A percentile compares a stretch with the other conserved stretches of the same genome.
phyloP scores from a whole-genome alignment of 2,888 invertebrate species.

The Taphrorychus bicolor region DNA sequence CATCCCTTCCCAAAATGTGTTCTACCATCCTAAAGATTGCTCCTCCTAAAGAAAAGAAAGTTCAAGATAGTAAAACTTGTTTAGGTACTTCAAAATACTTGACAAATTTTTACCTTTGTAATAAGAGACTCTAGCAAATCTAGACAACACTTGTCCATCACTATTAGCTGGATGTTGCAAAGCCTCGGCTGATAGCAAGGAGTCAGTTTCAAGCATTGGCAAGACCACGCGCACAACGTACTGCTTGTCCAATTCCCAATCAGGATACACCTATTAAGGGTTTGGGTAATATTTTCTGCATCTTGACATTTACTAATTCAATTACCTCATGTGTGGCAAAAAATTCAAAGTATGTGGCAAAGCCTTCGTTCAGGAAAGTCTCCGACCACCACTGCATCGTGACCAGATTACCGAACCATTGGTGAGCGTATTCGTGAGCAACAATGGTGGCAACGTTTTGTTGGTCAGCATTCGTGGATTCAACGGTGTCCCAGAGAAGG shows the following conservation, averaged over 20 bases:
- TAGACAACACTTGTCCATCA: slow-evolving; percentile 65
- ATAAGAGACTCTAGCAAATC: slow-evolving; percentile 69
- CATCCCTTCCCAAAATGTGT: slow-evolving; percentile 42
- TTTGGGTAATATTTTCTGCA: too few species aligned
- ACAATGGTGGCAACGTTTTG: slow-evolving; percentile 72
- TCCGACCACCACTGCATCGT: slow-evolving; percentile 80
- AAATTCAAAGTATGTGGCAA: slow-evolving; percentile 78
- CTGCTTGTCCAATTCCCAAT: slow-evolving; percentile 72
- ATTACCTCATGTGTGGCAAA: slow-evolving; percentile 53
- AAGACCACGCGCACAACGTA: slow-evolving; percentile 77
- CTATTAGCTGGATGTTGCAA: slow-evolving; percentile 65
- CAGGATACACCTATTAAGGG: slow-evolving; percentile 51
- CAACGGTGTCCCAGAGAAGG: slow-evolving; percentile 60
- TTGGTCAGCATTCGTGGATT: slow-evolving; percentile 42
- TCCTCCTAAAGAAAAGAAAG: slow-evolving; percentile 28
- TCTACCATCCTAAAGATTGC: slow-evolving; percentile 47
- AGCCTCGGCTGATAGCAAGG: slow-evolving; percentile 65
- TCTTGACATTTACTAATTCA: too few species aligned
- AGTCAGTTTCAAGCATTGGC: slow-evolving; percentile 67
- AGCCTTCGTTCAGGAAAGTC: slow-evolving; percentile 78
- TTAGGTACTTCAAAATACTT: background rate
- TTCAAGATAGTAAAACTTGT: background rate
- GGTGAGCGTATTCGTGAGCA: slow-evolving; percentile 81
- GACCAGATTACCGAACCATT: slow-evolving; percentile 83
- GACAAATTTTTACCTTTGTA: slow-evolving; percentile 43